Conservation (phyloP, 2,888 invertebrate species). For the Acrocyrtus sp. region DNA sequence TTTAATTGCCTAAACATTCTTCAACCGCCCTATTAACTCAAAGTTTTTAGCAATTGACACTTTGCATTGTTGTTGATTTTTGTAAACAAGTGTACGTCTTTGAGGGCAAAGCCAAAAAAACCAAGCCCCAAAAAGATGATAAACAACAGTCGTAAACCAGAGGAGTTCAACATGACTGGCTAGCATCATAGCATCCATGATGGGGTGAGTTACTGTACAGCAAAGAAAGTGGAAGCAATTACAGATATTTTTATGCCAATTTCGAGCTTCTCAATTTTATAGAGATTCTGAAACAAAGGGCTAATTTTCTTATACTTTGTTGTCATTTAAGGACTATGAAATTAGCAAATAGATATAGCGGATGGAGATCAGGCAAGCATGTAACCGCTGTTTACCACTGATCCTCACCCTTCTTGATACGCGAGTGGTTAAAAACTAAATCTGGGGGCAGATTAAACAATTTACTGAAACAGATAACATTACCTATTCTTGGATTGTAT, state of each 20-base stretch:
- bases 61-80: neutral
- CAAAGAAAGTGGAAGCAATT: neutral
- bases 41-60: conserved; percentile 27
- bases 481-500: neutral
- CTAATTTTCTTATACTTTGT: neutral
- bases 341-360: neutral
- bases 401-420: neutral
- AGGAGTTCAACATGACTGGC: conserved; percentile 18
- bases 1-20: conserved; percentile 37
- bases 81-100: neutral
- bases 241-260: neutral
- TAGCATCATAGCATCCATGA: too few species aligned
- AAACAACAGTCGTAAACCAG: conserved; percentile 1
- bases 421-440: too few species aligned
- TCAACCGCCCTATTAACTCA: conserved; percentile 24
- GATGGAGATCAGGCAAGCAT: conserved; percentile 7
- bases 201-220: too few species aligned
- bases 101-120: conserved; percentile 8
- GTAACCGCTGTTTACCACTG: neutral
- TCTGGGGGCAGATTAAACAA: neutral
- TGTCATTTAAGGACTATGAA: neutral
- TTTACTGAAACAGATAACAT: neutral
- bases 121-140: conserved; percentile 11
- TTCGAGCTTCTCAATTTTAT: too few species aligned
- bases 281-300: neutral